Evolutionary conservation across 2,888 invertebrate species (phyloP).

Genomic region (Stictocephala bisonia): DNA sequence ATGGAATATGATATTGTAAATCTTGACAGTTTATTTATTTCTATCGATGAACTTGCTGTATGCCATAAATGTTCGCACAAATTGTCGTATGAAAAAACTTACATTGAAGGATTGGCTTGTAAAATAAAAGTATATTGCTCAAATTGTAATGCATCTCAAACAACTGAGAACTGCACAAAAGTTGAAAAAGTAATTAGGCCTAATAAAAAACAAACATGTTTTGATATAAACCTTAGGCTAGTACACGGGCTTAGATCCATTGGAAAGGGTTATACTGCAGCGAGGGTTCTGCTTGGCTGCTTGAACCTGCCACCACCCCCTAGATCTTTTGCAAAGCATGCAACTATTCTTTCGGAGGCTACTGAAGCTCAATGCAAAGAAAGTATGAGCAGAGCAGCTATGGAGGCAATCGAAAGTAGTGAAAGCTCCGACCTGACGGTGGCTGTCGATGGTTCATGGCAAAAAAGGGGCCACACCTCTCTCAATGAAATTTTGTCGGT

Average conservation of each 20-base stretch:
- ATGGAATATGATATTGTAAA: too few species aligned
- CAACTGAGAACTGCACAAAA: not conserved
- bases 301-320: slow-evolving; percentile 33
- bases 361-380: not conserved
- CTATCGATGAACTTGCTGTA: not conserved
- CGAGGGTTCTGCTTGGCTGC: slow-evolving; percentile 1
- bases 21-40: too few species aligned
- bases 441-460: slow-evolving; percentile 50
- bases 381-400: slow-evolving; percentile 23
- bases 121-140: slow-evolving; percentile 9
- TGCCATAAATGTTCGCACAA: slow-evolving; percentile 3
- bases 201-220: not conserved
- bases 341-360: not conserved
- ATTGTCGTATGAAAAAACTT: not conserved
- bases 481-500: slow-evolving; percentile 49
- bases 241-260: slow-evolving; percentile 5
- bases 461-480: slow-evolving; percentile 50
- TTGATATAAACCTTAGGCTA: slow-evolving; percentile 15
- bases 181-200: not conserved
- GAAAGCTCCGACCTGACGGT: slow-evolving; percentile 32
- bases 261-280: slow-evolving; percentile 18
- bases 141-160: not conserved
- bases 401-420: slow-evolving; percentile 16
- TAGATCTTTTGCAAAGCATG: not conserved
- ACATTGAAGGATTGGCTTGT: slow-evolving; percentile 4